Base-by-base conservation (phyloP, 1,140 invertebrate species). In the Formica selysi region DNA sequence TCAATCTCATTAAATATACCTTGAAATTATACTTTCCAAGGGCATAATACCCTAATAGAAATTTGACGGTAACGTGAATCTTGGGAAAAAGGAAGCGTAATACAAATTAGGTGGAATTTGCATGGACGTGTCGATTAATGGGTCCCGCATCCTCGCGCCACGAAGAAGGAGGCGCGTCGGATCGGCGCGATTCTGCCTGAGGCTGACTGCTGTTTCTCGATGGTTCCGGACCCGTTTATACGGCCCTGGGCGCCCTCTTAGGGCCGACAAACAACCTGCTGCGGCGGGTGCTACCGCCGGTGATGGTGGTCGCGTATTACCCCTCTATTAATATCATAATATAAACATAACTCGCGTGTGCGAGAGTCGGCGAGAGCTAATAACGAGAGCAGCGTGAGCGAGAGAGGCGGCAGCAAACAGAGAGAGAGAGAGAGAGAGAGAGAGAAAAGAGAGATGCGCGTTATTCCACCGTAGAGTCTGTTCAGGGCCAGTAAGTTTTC, bases 241-340 rank as follows among this genome's bases (percentile, higher is more conserved):
- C 88, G 81, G 86, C 85, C 70, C 79, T 87, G 87, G 65, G 51
- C 83, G 64, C 78, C 74, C 84, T 89, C 71, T 81, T 85, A 86
- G 71, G 73, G 78, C 71, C 87, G 89, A 88, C 90, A 92, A 93
- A 92, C 91, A 93, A 93, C 92, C 92, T 93, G 93, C 92, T 88
- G 79, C 81, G 70, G 68, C 87, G 71, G 62, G 61, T 76, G 76
- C 76, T 41, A 86, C 38, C 86, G 80, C 86, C 85, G 85, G 87
- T 88, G 85, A 89, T 87, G 85, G 84, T 88, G 91, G 65, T 76
- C 76, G 67, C 83, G 86, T 87, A 93, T 93, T 93, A 92, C 91
- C 92, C 48, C 91, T 91, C 92, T 93, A 95, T 95, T 94, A 95
- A 95, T 94, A 95, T 95, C 94, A 92, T 94, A 95, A 94, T 94